Percentiles rank a stretch among this genome's conserved stretches.
These are phyloP conservation scores for Chloroceryle amazona DNA, from an alignment of 2,797 vertebrate genomes.

Conservation along the genomic window DNA sequence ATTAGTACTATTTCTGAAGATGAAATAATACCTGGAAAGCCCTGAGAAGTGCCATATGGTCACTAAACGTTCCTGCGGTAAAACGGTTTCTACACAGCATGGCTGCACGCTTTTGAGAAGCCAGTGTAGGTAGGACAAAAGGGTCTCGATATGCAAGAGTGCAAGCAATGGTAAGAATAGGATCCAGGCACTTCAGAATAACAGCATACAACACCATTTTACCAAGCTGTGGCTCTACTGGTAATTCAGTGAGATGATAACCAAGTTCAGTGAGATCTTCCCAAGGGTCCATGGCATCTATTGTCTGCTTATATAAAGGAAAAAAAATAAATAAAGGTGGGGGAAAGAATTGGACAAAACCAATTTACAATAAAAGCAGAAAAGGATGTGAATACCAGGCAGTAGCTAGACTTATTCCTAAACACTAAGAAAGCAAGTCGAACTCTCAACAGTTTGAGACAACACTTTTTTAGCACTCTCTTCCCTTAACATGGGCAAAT, in stretches of 20 bases:
- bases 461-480: background rate
- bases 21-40: conserved; percentile 91
- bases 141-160: conserved; percentile 93
- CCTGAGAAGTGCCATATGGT: conserved; percentile 96
- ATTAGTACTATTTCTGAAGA: background rate
- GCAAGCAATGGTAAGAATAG: conserved; percentile 95
- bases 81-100: conserved; percentile 90
- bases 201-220: conserved; percentile 96
- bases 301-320: conserved; percentile 78
- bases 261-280: conserved; percentile 95
- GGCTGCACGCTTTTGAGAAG: conserved; percentile 90
- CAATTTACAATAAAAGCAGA: background rate
- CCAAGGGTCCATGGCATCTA: conserved; percentile 93
- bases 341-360: fast-evolving
- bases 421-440: background rate
- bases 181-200: conserved; percentile 94
- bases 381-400: background rate
- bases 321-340: background rate
- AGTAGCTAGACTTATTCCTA: background rate
- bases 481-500: background rate
- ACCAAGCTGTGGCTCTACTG: conserved; percentile 94
- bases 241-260: conserved; percentile 92
- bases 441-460: background rate
- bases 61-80: conserved; percentile 90
- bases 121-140: conserved; percentile 89